phyloP scores from a whole-genome alignment of 2,113 vertebrate species.

The Thymallus thymallus region DNA sequence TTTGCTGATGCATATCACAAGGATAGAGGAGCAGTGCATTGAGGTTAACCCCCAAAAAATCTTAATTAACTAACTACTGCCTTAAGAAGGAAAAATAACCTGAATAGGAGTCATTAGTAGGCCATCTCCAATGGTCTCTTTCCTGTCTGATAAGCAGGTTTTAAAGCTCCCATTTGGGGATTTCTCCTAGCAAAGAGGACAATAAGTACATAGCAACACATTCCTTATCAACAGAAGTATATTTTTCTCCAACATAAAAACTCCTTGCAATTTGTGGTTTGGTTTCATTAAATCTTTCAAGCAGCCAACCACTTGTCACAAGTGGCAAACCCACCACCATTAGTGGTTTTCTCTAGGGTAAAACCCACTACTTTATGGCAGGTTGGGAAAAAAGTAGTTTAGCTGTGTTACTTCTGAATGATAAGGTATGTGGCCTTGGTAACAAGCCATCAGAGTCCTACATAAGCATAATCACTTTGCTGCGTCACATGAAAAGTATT shows the following conservation, averaged over 20 bases:
- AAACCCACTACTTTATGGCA: conserved; percentile 62
- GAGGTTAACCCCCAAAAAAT: conserved; percentile 54
- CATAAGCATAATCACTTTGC: conserved; percentile 61
- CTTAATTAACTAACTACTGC: conserved; percentile 23
- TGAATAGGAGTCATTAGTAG: not conserved
- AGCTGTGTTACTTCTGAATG: conserved; percentile 58
- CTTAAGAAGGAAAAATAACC: conserved; percentile 25
- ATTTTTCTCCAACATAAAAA: conserved; percentile 61
- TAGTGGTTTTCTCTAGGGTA: conserved; percentile 71
- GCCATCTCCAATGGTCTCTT: conserved; percentile 27
- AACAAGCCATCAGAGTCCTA: conserved; percentile 56
- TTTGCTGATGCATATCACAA: conserved; percentile 46
- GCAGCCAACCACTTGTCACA: conserved; percentile 70
- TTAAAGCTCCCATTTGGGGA: not conserved
- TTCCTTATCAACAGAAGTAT: conserved; percentile 46
- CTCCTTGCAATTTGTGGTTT: conserved; percentile 67
- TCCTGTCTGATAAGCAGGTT: conserved; percentile 4
- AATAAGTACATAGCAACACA: conserved; percentile 48
- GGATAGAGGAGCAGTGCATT: conserved; percentile 52
- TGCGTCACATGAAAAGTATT: too few relatives aligned
- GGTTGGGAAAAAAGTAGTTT: conserved; percentile 54
- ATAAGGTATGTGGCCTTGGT: conserved; percentile 65
- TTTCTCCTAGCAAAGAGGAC: conserved; percentile 22
- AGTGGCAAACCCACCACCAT: conserved; percentile 68
- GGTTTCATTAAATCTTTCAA: conserved; percentile 68